Base-by-base conservation (phyloP, 2,113 vertebrate genomes). In the Larimichthys polyactis region DNA sequence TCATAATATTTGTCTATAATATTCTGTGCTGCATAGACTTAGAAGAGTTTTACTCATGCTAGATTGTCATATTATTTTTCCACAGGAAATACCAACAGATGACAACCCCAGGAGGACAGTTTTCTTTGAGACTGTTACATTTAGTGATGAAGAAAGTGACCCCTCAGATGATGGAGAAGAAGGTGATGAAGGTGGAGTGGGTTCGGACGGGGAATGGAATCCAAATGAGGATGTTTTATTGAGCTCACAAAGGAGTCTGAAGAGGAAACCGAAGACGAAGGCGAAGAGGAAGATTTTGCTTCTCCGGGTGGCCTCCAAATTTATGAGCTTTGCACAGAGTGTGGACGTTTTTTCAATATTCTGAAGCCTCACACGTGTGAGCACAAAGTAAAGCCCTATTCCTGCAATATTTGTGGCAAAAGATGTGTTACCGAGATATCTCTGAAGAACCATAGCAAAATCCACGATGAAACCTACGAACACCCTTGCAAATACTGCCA, bases 271-370 rank as follows among this genome's bases (percentile, higher is more conserved):
- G 62, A 65, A 20, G 64, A 70, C 44, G 80, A 83, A 64, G 43
- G 36, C 0, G 64, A 63, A 17, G 64, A 71, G 0, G 70, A 60
- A 4, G 71, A 66, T 5, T 60, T 44, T 0, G 29, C 72, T 55
- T 29, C 71, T 6, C 36, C 9, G 0, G 24, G 52, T 48, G 67
- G 79, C 20, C 71, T 87, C 10, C 70, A 64, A 78, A 68, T 82
- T 11, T 70, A 75, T 2, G 64, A 87, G 62, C 81, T 86, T 20
- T 90, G 90, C 76, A 79, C 81, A 11, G 87, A 90, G 15, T 90
- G 90, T 27, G 90, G 81, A 15, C 16, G 51, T 48, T 79, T 85
- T 55, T 82, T 81, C 58, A 70, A 55, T 20, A 22, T 24, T 11
- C 69, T 10, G 19, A 89, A 83, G 52, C 11, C 66, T 63, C 87